A percentile compares a stretch with the other conserved stretches of the same genome.
phyloP scores from a whole-genome alignment of 2,888 invertebrate genomes.

The Tenthredo amoena region DNA sequence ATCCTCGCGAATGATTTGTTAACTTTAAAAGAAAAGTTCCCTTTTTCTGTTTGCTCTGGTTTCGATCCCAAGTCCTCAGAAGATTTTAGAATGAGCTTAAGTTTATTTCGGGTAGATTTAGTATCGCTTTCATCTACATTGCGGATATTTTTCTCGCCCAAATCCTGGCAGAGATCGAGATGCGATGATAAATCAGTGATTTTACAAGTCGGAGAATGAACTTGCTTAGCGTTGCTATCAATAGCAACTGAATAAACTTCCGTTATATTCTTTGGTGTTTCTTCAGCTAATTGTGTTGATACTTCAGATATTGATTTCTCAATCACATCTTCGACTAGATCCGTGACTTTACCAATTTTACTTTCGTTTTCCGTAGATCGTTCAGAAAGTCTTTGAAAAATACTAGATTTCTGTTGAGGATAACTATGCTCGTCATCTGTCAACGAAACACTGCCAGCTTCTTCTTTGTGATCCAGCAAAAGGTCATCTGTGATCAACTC shows the following conservation, averaged over 20 bases:
- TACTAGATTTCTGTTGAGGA: background rate
- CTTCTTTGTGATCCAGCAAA: background rate
- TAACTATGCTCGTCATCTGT: background rate
- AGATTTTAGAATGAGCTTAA: background rate
- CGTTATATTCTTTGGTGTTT: background rate
- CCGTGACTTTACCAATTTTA: background rate
- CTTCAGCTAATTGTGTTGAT: background rate
- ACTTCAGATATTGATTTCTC: background rate
- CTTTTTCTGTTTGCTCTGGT: background rate
- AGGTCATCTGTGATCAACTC: background rate
- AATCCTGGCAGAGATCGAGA: background rate
- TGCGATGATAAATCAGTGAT: background rate
- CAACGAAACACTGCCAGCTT: background rate
- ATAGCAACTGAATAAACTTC: background rate
- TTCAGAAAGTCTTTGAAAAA: background rate
- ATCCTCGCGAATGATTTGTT: constrained; percentile 9
- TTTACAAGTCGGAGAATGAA: background rate
- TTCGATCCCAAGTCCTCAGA: background rate
- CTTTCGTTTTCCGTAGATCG: background rate
- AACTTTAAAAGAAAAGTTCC: background rate
- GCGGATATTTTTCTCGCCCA: background rate
- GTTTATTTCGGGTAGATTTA: background rate
- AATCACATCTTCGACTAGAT: background rate
- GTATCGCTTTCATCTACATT: background rate
- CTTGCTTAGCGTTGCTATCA: background rate